These are phyloP conservation scores for Euplexia lucipara DNA, from an alignment of 2,888 invertebrate genomes.

Conservation along the genomic window DNA sequence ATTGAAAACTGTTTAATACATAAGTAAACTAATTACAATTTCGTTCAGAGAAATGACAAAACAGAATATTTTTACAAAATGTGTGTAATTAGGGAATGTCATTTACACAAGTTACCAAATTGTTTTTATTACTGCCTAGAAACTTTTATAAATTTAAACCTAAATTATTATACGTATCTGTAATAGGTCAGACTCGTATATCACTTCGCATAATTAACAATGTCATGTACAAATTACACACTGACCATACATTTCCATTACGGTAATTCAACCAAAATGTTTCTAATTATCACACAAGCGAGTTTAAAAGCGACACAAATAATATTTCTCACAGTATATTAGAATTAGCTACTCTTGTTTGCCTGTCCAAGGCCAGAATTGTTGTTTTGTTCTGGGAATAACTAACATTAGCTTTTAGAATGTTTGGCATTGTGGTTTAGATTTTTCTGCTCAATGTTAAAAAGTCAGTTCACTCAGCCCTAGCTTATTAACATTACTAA, in stretches of 20 bases:
- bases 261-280: constrained; percentile 44
- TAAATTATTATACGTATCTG: background rate
- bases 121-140: background rate
- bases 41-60: no score
- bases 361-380: background rate
- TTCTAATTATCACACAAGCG: constrained; percentile 53
- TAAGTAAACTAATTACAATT: no score
- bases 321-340: constrained; percentile 34
- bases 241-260: constrained; percentile 55
- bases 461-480: no score
- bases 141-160: constrained; percentile 6
- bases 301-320: constrained; percentile 36
- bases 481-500: no score
- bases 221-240: constrained; percentile 55
- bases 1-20: no score
- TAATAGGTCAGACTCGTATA: constrained; percentile 22
- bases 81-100: no score
- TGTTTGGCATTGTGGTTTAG: no score
- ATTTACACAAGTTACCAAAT: no score
- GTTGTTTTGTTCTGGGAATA: background rate
- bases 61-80: no score
- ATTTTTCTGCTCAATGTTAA: no score
- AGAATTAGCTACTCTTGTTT: constrained; percentile 21
- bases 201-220: constrained; percentile 52
- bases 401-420: background rate